Percentiles rank a stretch among this genome's conserved stretches.
phyloP scores from a whole-genome alignment of 1,140 invertebrate species.

The Proales similis region DNA sequence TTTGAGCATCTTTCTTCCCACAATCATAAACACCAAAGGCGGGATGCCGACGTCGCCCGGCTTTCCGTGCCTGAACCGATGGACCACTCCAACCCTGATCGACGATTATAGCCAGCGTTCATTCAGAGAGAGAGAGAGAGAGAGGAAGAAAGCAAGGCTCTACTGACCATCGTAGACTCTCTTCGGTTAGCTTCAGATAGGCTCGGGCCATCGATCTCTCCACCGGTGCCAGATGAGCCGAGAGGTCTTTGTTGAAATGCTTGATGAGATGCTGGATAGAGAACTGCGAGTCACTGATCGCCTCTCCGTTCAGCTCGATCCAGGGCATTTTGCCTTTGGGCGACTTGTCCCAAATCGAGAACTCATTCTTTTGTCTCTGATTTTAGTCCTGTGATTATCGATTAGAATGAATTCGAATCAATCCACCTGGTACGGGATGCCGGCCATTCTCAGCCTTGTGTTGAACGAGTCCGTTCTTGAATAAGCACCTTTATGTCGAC shows the following conservation, averaged over 20 bases:
- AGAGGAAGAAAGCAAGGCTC: background rate
- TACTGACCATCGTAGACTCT: slow-evolving; percentile 19
- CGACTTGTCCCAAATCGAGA: slow-evolving; percentile 16
- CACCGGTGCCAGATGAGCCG: background rate
- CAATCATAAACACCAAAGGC: background rate
- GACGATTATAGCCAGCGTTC: slow-evolving; percentile 19
- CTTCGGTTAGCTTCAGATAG: slow-evolving; percentile 29
- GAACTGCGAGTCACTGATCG: slow-evolving; percentile 24
- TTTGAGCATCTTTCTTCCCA: slow-evolving; percentile 10
- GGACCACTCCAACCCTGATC: too few species aligned
- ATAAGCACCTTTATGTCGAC: too few species aligned
- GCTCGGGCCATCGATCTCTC: slow-evolving; percentile 15
- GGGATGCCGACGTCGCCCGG: slow-evolving; percentile 29
- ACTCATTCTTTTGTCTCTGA: background rate
- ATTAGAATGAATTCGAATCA: background rate
- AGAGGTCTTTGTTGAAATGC: background rate
- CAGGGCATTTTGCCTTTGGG: slow-evolving; percentile 20
- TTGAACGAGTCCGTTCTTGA: too few species aligned
- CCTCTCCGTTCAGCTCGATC: slow-evolving; percentile 9
- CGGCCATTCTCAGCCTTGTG: background rate
- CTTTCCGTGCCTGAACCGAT: slow-evolving; percentile 23
- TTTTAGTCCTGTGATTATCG: background rate
- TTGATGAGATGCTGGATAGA: slow-evolving; percentile 27
- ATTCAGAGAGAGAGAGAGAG: background rate
- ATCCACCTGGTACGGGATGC: background rate